These are phyloP conservation scores for Pristionchus arcanus DNA, from an alignment of 2,888 invertebrate species.

Conservation along the genomic window DNA sequence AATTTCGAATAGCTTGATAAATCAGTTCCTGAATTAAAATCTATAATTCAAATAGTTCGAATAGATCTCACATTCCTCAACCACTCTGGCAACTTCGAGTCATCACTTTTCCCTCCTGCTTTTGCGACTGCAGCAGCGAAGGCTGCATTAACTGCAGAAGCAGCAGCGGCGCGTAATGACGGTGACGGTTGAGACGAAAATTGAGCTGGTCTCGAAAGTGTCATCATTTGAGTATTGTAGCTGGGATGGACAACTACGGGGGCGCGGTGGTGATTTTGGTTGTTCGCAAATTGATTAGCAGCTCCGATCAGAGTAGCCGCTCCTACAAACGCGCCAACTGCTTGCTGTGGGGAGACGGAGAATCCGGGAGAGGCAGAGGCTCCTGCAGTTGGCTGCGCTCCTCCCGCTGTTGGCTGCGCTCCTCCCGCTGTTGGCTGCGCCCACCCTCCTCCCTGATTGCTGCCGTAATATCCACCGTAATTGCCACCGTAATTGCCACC, in stretches of 20 bases:
- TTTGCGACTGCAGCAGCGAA: not conserved
- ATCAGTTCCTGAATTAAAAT: conserved; percentile 5
- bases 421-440: not conserved
- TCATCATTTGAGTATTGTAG: not conserved
- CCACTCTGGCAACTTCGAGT: not conserved
- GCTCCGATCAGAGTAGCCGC: not conserved
- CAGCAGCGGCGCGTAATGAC: not conserved
- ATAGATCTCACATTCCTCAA: not conserved
- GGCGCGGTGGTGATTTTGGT: not conserved
- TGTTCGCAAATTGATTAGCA: not conserved
- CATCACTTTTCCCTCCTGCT: not conserved
- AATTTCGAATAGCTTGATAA: not conserved
- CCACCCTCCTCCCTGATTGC: not conserved
- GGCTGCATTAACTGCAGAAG: not conserved
- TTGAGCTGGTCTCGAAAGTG: not conserved
- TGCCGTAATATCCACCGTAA: not conserved
- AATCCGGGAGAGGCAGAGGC: not conserved
- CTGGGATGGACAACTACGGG: not conserved
- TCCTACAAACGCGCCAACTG: not conserved
- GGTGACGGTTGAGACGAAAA: not conserved
- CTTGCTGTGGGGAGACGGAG: not conserved
- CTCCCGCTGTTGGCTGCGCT: not conserved
- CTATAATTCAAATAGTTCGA: too few species aligned
- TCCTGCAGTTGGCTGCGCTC: not conserved
- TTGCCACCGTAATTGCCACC: not conserved